A percentile compares a stretch with the other conserved stretches of the same genome.
Conservation (phyloP, 2,888 invertebrate species). For the Drosophila hamatofila region DNA sequence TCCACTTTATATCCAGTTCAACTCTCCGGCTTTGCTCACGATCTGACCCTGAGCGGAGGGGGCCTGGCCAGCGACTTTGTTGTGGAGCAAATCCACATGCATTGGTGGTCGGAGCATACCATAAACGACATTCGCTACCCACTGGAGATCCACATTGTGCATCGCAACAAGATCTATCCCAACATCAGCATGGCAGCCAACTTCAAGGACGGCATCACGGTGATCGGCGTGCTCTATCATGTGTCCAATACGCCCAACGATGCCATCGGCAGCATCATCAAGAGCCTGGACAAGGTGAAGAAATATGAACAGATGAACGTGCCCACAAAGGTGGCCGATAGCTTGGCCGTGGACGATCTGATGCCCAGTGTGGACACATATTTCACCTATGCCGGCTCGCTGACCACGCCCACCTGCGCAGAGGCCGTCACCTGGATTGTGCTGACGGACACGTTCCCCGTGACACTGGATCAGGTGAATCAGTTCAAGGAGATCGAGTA, state of each 20-base stretch:
- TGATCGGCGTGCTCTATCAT: constrained; percentile 88
- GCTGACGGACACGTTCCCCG: constrained; percentile 86
- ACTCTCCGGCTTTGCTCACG: constrained; percentile 72
- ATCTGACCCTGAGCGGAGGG: constrained; percentile 86
- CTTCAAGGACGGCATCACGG: constrained; percentile 87
- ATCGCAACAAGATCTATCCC: constrained; percentile 86
- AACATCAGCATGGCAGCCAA: constrained; percentile 86
- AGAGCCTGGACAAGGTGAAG: constrained; percentile 76
- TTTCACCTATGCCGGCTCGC: constrained; percentile 89
- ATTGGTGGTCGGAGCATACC: constrained; percentile 94
- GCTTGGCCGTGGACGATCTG: constrained; percentile 84
- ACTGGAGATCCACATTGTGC: constrained; percentile 89
- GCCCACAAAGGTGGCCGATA: constrained; percentile 64
- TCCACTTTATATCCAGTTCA: constrained; percentile 67
- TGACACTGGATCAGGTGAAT: constrained; percentile 86
- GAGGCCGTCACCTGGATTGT: constrained; percentile 92
- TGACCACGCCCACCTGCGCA: constrained; percentile 91
- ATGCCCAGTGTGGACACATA: constrained; percentile 87
- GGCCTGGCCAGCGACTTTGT: constrained; percentile 85
- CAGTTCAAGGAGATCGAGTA: constrained; percentile 84
- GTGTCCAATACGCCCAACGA: constrained; percentile 82
- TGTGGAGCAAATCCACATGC: constrained; percentile 92
- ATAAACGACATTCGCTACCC: constrained; percentile 89
- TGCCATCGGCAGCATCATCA: constrained; percentile 78
- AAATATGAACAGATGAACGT: constrained; percentile 71